Base-by-base conservation (phyloP, 2,113 vertebrate genomes). In the Aleadryas rufinucha region DNA sequence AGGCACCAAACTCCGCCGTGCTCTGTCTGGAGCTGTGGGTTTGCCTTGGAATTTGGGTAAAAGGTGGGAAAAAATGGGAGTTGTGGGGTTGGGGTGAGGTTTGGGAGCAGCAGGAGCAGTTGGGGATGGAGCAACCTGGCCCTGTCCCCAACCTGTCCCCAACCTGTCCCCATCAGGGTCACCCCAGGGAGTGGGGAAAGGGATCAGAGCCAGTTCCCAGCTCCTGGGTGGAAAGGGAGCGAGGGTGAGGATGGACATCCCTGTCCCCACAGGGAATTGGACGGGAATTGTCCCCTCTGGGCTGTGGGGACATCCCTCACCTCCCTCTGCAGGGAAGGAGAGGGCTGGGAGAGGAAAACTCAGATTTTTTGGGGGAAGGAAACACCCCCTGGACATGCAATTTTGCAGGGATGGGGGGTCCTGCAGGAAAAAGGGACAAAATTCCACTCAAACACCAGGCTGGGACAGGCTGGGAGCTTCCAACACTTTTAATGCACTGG, bases 311-410 rank as follows among this genome's bases (percentile, higher is more conserved):
- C 24, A 11, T 18, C 53, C 27, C 39, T 74, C 11, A 1, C 49
- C 59, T 61, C 53, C 44, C 3, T 0, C 49, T 0, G 1, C 0
- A 1, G 42, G 41, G 49, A n/a, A 49, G 68, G 56, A 57, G 16
- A 41, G 37, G 20, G 27, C 22, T 37, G 53, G 16, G 7, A 47
- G 23, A 15, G 5, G 28, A 31, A 31, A 88, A 2, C 13, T 21
- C 9, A 0, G 13, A 7, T 3, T 1, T 0, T 16, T 13, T n/a
- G n/a, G n/a, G 20, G 57, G 26, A 66, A 60, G 56, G 53, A 11
- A 68, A 14, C 6, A 4, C 16, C 4, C 11, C 16, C 45, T 2
- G 6, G 10, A 3, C 33, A 7, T 0, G 0, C 1, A 4, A 9
- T 21, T 45, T 23, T 0, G 0, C 4, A 18, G 39, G 52, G 37